Base-by-base conservation (phyloP, 37 sponge, comb jelly and placozoan species). In the Chondrosia reniformis region DNA sequence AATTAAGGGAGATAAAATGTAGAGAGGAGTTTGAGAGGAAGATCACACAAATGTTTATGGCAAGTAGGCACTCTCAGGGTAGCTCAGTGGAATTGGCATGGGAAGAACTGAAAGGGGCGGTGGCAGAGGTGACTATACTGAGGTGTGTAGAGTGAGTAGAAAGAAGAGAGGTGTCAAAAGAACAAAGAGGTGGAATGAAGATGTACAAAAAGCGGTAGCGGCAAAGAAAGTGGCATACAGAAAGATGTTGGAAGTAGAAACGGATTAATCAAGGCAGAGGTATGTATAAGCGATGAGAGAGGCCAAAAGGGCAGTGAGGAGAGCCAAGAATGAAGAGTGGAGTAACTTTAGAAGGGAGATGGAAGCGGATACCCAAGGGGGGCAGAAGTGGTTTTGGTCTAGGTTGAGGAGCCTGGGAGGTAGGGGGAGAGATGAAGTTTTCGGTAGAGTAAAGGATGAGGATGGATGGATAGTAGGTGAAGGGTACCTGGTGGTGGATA, bases 231-330 rank as follows among this genome's bases (percentile, higher is more conserved):
- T 56, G 7, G 58, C 58, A 56, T 56, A 6, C 58, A 56, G 58
- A 56, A 56, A 56, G 58, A 56, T 56, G 58, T 6, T 56, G 58
- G 58, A 56, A 56, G 58, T 56, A 56, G 58, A 56, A 56, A 56
- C 58, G 7, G 7, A 56, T 56, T 4, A 8, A 56, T 56, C 8
- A 28, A 56, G 58, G 58, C 3, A 56, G 58, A 56, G 58, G 27
- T 56, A 56, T 56, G 58, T 56, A 56, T 24, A 56, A 56, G 7
- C 27, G 7, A 56, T 28, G 58, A 56, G 58, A 56, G 58, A 56
- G 58, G 58, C 58, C 58, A 56, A 56, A 28, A 8, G 58, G 58
- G 58, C 4, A 56, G 7, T 56, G 58, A 56, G 58, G 58, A 56
- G 58, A 56, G 58, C 58, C 27, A 6, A 56, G 58, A 6, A 56